phyloP scores from a whole-genome alignment of 2,888 invertebrate genomes.

The Odontocolon sp. region DNA sequence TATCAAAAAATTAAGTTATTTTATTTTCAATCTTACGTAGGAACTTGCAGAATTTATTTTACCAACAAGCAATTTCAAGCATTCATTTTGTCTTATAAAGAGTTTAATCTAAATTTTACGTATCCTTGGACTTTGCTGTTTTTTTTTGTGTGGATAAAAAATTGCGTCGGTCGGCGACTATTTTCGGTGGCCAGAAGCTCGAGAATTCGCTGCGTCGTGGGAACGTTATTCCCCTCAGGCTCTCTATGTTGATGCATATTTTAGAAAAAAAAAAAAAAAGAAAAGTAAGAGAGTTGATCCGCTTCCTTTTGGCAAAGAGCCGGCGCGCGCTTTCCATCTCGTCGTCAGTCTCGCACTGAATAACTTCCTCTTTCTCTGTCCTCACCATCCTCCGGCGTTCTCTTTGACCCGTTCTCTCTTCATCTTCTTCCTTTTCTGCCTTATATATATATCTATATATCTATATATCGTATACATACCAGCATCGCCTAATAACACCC shows the following conservation, averaged over 20 bases:
- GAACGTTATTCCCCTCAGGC: constrained; percentile 28
- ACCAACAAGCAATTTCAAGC: too few species aligned
- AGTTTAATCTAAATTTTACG: too few species aligned
- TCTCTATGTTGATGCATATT: constrained; percentile 47
- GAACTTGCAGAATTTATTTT: too few species aligned
- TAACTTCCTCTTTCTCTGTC: constrained; percentile 58
- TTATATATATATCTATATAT: background rate
- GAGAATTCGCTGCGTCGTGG: constrained; percentile 38
- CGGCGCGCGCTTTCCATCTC: background rate
- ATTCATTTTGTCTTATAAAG: too few species aligned
- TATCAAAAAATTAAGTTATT: too few species aligned
- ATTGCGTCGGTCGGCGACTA: constrained; percentile 5
- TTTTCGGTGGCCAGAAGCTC: constrained; percentile 16
- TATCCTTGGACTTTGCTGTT: background rate
- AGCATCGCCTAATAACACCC: constrained; percentile 69
- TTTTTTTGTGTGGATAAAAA: background rate
- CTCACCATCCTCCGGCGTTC: constrained; percentile 58
- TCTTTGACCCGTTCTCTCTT: constrained; percentile 67
- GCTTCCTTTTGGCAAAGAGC: constrained; percentile 1
- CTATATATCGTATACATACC: too few species aligned
- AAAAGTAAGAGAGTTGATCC: constrained; percentile 4
- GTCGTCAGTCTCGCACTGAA: constrained; percentile 44
- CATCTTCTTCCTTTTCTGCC: constrained; percentile 24
- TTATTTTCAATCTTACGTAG: too few species aligned
- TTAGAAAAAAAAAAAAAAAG: constrained; percentile 20